These are phyloP conservation scores for Tetragnatha montana DNA, from an alignment of 2,888 invertebrate genomes.

Conservation along the genomic window DNA sequence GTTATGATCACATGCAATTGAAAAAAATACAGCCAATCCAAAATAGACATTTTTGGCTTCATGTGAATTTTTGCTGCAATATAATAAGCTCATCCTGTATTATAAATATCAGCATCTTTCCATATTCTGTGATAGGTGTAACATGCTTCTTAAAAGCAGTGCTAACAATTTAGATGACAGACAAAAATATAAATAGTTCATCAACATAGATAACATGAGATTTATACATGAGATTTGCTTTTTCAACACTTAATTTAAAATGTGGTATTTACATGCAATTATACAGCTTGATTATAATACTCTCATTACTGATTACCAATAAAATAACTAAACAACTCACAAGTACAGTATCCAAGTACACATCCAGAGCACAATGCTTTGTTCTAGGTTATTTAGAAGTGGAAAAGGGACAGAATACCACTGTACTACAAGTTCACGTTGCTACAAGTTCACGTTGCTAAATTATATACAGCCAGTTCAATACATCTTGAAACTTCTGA, in stretches of 20 bases:
- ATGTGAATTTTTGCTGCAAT: not conserved
- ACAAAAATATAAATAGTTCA: conserved; percentile 41
- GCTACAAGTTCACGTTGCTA: not conserved
- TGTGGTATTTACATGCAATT: conserved; percentile 30
- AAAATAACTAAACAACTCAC: not conserved
- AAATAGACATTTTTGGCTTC: not conserved
- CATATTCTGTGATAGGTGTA: conserved; percentile 8
- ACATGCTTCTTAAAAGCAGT: conserved; percentile 34
- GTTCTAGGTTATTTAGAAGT: not conserved
- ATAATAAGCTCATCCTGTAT: conserved; percentile 43
- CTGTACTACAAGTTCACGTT: not conserved
- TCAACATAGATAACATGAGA: conserved; percentile 25
- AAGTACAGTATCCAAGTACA: not conserved
- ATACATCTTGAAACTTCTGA: not conserved
- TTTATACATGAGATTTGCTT: conserved; percentile 25
- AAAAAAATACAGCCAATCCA: not conserved
- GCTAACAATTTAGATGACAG: conserved; percentile 27
- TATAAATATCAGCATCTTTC: conserved; percentile 27
- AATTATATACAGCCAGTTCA: not conserved
- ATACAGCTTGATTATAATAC: not conserved
- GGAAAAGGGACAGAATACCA: not conserved
- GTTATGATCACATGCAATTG: not conserved
- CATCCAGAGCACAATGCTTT: not conserved
- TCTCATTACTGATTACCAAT: not conserved
- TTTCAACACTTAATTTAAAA: conserved; percentile 27